phyloP scores from a whole-genome alignment of 2,797 vertebrate genomes.

The Gambelia wislizenii region DNA sequence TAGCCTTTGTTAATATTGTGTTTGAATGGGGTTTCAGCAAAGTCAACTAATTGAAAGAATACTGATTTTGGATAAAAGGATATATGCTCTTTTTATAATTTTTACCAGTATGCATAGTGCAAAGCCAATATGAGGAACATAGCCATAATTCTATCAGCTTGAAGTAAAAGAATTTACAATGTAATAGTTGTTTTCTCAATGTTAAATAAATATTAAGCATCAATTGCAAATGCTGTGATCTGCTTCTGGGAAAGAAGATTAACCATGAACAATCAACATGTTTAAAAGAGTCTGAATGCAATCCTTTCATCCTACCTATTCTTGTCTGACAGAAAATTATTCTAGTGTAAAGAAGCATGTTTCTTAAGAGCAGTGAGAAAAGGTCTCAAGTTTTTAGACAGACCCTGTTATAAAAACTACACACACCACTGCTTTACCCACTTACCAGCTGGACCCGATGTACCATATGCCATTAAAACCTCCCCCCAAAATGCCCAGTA shows the following conservation, averaged over 20 bases:
- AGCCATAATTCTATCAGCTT: neutral
- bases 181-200: neutral
- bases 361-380: neutral
- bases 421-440: too few species aligned
- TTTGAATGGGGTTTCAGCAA: neutral
- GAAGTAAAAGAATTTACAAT: neutral
- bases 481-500: too few species aligned
- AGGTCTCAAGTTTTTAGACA: neutral
- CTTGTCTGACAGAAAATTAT: neutral
- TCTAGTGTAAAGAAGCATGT: neutral
- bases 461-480: too few species aligned
- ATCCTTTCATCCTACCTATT: neutral
- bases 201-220: neutral
- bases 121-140: neutral
- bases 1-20: neutral
- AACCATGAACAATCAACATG: neutral
- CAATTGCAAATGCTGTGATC: neutral
- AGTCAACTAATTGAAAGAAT: neutral
- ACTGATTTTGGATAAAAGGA: neutral
- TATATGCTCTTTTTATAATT: neutral
- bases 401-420: too few species aligned
- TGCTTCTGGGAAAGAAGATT: neutral
- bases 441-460: too few species aligned
- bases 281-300: neutral
- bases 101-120: neutral